These are phyloP conservation scores for Melanchra persicariae DNA, from an alignment of 2,888 invertebrate species.

Conservation along the genomic window DNA sequence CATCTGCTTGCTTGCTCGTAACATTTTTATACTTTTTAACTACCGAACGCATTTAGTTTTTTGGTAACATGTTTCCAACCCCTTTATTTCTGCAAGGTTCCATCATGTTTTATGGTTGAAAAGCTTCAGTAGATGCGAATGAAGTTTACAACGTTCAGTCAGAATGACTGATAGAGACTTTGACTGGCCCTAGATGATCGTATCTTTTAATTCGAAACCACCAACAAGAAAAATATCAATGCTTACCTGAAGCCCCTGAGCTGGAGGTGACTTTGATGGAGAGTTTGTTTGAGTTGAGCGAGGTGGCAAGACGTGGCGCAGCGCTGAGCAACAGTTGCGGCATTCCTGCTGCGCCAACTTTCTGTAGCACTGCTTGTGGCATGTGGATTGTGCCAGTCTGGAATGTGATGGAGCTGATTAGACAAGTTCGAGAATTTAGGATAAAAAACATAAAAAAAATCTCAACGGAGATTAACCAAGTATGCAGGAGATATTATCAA, in stretches of 20 bases:
- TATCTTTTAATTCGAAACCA: background rate
- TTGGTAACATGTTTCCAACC: too few relatives aligned
- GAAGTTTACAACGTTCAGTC: too few relatives aligned
- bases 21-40: too few relatives aligned
- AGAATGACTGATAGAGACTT: background rate
- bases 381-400: conserved; percentile 92
- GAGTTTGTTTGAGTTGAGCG: conserved; percentile 90
- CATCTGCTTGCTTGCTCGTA: too few relatives aligned
- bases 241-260: conserved; percentile 83
- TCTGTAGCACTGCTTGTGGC: conserved; percentile 88
- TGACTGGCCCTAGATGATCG: background rate
- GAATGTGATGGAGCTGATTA: conserved; percentile 48
- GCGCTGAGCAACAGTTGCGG: conserved; percentile 86
- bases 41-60: too few relatives aligned
- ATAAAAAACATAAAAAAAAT: too few relatives aligned
- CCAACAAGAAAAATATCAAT: background rate
- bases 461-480: too few relatives aligned
- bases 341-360: conserved; percentile 86
- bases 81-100: background rate
- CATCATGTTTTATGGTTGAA: too few relatives aligned
- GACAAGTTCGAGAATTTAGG: background rate
- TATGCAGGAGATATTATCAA: too few relatives aligned
- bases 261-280: conserved; percentile 93
- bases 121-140: too few relatives aligned
- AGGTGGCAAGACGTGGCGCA: conserved; percentile 85